These are phyloP conservation scores for Anableps anableps DNA, from an alignment of 2,797 vertebrate species.

Conservation along the genomic window DNA sequence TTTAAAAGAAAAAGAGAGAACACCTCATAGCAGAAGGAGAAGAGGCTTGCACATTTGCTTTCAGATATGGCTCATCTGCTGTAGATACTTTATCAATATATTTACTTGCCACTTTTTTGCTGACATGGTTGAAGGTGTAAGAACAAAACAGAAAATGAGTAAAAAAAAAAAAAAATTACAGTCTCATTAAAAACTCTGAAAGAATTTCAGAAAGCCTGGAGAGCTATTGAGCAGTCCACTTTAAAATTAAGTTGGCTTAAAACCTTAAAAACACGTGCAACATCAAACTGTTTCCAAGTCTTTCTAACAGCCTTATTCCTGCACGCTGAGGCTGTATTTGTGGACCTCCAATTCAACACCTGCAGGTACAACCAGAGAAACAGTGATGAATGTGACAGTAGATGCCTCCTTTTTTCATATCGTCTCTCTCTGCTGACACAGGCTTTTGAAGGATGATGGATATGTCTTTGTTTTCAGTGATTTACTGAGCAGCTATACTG, in stretches of 20 bases:
- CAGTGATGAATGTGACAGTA: slow-evolving; percentile 43
- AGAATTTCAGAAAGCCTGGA: not conserved
- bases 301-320: slow-evolving; percentile 36
- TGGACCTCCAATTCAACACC: slow-evolving; percentile 23
- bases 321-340: slow-evolving; percentile 53
- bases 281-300: slow-evolving; percentile 5
- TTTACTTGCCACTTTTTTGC: not conserved
- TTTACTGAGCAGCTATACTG: slow-evolving; percentile 51
- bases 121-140: not conserved
- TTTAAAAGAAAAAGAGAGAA: too few relatives aligned
- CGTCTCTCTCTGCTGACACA: slow-evolving; percentile 39
- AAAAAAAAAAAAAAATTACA: not conserved
- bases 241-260: not conserved
- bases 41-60: not conserved
- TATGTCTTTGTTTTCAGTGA: slow-evolving; percentile 47
- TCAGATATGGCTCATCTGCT: not conserved
- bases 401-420: slow-evolving; percentile 22
- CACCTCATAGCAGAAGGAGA: too few relatives aligned
- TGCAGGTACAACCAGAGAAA: not conserved
- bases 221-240: not conserved
- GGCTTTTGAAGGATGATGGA: slow-evolving; percentile 54
- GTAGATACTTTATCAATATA: not conserved
- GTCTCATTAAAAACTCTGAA: not conserved
- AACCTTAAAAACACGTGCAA: not conserved
- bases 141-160: not conserved